Conservation (phyloP, 2,888 invertebrate species). For the Mechanitis messenoides region DNA sequence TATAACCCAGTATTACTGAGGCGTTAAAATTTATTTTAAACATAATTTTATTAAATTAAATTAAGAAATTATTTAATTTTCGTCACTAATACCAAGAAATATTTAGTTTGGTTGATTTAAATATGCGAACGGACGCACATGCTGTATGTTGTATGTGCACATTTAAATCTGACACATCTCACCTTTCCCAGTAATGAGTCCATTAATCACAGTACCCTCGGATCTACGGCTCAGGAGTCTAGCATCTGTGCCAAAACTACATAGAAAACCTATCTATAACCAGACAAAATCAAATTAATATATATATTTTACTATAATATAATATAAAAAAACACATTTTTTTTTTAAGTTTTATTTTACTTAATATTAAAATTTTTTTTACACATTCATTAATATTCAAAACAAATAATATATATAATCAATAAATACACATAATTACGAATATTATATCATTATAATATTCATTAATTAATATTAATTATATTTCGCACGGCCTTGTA, state of each 20-base stretch:
- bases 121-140: slow-evolving; percentile 31
- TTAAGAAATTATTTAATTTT: no score
- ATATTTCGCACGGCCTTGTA: slow-evolving; percentile 29
- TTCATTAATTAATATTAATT: slow-evolving; percentile 10
- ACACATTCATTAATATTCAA: no score
- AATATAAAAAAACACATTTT: no score
- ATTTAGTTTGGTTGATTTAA: slow-evolving; percentile 27
- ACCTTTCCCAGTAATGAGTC: slow-evolving; percentile 56
- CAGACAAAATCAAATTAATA: no score
- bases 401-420: not conserved
- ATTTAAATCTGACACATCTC: slow-evolving; percentile 56
- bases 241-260: slow-evolving; percentile 67
- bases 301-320: no score
- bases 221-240: slow-evolving; percentile 41
- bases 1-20: no score
- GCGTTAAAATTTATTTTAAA: no score
- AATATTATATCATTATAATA: not conserved
- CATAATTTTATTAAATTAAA: no score
- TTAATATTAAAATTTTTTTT: no score
- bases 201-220: slow-evolving; percentile 57
- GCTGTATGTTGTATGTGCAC: slow-evolving; percentile 37
- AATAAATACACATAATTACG: not conserved
- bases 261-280: slow-evolving; percentile 38
- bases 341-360: no score
- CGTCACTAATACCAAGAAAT: slow-evolving; percentile 6